These are phyloP conservation scores for Xestia c-nigrum DNA, from an alignment of 2,888 invertebrate genomes.

Conservation along the genomic window DNA sequence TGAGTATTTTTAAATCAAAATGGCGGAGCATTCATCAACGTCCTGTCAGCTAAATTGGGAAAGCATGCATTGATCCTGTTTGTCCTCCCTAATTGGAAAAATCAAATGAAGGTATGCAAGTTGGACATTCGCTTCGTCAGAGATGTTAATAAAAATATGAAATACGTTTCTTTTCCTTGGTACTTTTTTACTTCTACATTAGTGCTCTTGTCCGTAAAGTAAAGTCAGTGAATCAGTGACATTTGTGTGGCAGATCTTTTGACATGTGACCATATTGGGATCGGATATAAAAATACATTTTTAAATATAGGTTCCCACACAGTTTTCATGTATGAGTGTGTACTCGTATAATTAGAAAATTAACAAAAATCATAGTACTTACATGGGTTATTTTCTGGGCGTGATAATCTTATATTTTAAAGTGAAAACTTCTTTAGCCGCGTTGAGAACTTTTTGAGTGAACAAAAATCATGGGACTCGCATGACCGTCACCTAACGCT, in stretches of 20 bases:
- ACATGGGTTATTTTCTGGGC: too few species aligned
- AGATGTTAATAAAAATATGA: not conserved
- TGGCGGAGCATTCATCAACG: slow-evolving; percentile 19
- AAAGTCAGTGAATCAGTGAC: not conserved
- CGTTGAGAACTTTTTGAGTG: too few species aligned
- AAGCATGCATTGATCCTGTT: slow-evolving; percentile 28
- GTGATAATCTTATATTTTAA: too few species aligned
- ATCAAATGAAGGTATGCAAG: not conserved
- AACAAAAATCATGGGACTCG: too few species aligned
- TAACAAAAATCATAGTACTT: too few species aligned
- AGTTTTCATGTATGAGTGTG: too few species aligned
- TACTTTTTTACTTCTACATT: not conserved
- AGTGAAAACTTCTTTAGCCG: too few species aligned
- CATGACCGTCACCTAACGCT: too few species aligned
- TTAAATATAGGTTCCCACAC: too few species aligned
- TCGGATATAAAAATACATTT: too few species aligned
- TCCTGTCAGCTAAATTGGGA: slow-evolving; percentile 8
- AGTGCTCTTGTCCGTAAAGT: not conserved
- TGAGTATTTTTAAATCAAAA: slow-evolving; percentile 26
- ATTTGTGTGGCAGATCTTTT: not conserved
- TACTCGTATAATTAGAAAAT: too few species aligned
- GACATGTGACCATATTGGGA: not conserved
- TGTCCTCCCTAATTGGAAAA: slow-evolving; percentile 28
- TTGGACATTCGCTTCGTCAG: not conserved
- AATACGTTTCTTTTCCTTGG: not conserved